These are phyloP conservation scores for Sterrhoptilus dennistouni DNA, from an alignment of 2,113 vertebrate species.

Conservation along the genomic window DNA sequence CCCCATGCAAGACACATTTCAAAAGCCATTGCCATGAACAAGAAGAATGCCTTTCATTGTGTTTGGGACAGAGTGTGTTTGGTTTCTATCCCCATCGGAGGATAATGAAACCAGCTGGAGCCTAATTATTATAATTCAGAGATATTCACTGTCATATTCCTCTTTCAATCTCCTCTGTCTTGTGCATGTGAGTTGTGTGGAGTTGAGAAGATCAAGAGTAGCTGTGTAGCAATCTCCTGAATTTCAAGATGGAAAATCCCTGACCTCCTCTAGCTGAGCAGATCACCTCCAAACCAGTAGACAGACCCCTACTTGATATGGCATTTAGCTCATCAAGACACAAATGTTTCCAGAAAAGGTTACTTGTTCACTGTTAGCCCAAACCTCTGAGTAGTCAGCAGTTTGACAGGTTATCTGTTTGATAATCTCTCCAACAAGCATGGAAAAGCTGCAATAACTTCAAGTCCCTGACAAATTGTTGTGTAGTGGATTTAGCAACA, in stretches of 20 bases:
- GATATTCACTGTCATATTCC: background rate
- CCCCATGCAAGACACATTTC: background rate
- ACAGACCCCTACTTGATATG: rapidly evolving
- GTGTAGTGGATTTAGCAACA: background rate
- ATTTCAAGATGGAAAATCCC: background rate
- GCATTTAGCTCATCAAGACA: background rate
- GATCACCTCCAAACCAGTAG: background rate
- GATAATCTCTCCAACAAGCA: background rate
- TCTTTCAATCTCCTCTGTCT: background rate
- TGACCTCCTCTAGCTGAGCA: background rate
- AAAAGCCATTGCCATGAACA: background rate
- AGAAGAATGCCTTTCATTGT: background rate
- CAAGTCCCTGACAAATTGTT: background rate
- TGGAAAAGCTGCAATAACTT: background rate
- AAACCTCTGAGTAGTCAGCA: background rate
- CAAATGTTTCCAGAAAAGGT: background rate
- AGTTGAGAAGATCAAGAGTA: background rate
- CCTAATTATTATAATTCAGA: slow-evolving; percentile 1
- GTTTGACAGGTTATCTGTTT: background rate
- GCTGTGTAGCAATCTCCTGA: background rate
- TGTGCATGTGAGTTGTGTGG: background rate
- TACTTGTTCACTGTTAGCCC: background rate
- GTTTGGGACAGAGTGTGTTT: background rate
- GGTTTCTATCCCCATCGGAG: background rate
- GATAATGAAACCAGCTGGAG: slow-evolving; percentile 24